Conservation (phyloP, 2,888 invertebrate species). For the Dicranocentrus wangi region DNA sequence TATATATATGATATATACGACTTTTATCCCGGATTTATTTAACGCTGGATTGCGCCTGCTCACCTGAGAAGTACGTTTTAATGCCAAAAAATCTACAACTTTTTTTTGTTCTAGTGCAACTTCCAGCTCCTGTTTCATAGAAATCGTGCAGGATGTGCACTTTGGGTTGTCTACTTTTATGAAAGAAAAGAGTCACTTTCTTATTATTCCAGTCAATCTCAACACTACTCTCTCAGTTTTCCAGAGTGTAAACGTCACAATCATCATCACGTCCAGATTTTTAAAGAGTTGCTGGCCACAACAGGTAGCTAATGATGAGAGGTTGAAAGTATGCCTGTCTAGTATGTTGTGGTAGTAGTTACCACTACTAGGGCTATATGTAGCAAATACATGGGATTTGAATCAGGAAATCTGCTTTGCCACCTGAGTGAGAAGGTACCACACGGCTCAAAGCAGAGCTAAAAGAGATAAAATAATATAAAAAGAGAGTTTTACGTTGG, state of each 20-base stretch:
- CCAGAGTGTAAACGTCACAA: slow-evolving; percentile 16
- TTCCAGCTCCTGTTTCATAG: slow-evolving; percentile 35
- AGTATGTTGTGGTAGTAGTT: too few relatives aligned
- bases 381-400: not conserved
- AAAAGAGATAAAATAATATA: not conserved
- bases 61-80: too few relatives aligned
- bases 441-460: slow-evolving; percentile 31
- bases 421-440: not conserved
- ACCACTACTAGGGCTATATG: too few relatives aligned
- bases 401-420: slow-evolving; percentile 46
- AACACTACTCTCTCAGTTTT: slow-evolving; percentile 19
- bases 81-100: not conserved
- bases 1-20: too few relatives aligned
- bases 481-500: not conserved
- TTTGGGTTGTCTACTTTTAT: not conserved
- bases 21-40: slow-evolving; percentile 45
- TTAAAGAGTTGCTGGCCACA: not conserved
- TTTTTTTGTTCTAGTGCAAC: slow-evolving; percentile 5
- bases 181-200: not conserved
- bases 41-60: slow-evolving; percentile 5
- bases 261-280: not conserved
- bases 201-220: not conserved
- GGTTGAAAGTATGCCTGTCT: too few relatives aligned
- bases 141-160: slow-evolving; percentile 60
- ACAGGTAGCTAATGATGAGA: not conserved